Evolutionary conservation across 2,888 invertebrate genomes (phyloP).

Genomic region (Watsonalla binaria): DNA sequence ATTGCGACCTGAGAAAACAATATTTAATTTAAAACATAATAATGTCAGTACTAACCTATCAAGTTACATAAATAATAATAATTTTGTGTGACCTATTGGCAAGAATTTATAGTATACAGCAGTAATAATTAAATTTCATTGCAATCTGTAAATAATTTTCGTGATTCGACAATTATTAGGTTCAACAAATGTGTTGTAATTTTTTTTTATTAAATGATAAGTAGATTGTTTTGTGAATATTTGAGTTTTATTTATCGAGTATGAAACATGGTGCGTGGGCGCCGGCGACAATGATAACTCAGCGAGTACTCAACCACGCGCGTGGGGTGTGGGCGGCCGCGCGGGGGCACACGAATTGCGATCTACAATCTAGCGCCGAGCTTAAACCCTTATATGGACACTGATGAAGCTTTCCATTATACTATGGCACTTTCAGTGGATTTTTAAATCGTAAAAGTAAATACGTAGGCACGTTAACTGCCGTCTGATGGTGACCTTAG

Average conservation of each 20-base stretch:
- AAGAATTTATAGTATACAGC: too few relatives aligned
- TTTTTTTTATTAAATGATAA: too few relatives aligned
- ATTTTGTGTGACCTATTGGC: too few relatives aligned
- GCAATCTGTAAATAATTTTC: too few relatives aligned
- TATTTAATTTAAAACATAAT: too few relatives aligned
- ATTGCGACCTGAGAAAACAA: too few relatives aligned
- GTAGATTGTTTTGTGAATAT: not conserved
- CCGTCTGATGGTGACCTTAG: not conserved
- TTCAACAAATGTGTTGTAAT: too few relatives aligned
- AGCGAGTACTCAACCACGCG: constrained; percentile 40
- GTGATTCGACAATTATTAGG: too few relatives aligned
- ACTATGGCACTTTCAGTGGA: not conserved
- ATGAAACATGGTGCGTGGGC: constrained; percentile 38
- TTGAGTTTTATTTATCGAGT: constrained; percentile 1
- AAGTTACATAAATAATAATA: too few relatives aligned
- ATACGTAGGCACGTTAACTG: not conserved
- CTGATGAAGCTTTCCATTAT: not conserved
- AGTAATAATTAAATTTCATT: too few relatives aligned
- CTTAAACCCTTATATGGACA: constrained; percentile 27
- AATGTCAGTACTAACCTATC: too few relatives aligned
- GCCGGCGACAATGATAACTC: constrained; percentile 66
- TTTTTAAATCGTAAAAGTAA: not conserved
- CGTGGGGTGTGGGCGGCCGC: constrained; percentile 29
- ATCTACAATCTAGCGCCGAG: constrained; percentile 23
- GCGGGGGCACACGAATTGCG: constrained; percentile 24